Conservation (phyloP, 2,888 invertebrate species). For the Pyrrhopygopsis socrates region DNA sequence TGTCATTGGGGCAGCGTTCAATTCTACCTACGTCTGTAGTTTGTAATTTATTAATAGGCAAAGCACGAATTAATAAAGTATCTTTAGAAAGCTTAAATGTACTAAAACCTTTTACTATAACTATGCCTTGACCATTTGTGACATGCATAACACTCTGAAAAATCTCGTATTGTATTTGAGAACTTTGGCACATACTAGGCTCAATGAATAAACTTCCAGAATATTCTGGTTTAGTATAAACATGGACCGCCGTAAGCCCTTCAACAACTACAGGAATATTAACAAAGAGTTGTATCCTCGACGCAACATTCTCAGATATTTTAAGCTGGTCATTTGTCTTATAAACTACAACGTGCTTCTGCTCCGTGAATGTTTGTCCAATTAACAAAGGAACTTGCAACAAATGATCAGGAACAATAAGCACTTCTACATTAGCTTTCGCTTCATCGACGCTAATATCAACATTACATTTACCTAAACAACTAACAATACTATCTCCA, state of each 20-base stretch:
- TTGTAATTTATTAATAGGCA: background rate
- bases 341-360: constrained; percentile 11
- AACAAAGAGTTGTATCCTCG: background rate
- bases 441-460: background rate
- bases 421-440: background rate
- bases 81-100: background rate
- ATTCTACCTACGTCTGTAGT: background rate
- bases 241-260: background rate
- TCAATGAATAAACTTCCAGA: constrained; percentile 21
- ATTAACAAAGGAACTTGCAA: constrained; percentile 21
- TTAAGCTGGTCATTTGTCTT: constrained; percentile 13
- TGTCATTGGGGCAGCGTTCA: constrained; percentile 6
- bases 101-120: constrained; percentile 4
- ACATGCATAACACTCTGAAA: constrained; percentile 15
- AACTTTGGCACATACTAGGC: background rate
- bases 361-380: constrained; percentile 36
- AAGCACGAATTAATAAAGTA: background rate
- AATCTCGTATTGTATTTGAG: constrained; percentile 3
- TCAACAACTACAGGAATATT: background rate
- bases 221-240: background rate
- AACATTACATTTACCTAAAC: constrained; percentile 20
- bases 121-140: background rate
- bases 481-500: constrained; percentile 19
- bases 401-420: background rate
- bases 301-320: background rate